Percentiles rank a stretch among this genome's conserved stretches.
Evolutionary conservation across 1,140 invertebrate genomes (phyloP).

Genomic region (Phthorimaea operculella): DNA sequence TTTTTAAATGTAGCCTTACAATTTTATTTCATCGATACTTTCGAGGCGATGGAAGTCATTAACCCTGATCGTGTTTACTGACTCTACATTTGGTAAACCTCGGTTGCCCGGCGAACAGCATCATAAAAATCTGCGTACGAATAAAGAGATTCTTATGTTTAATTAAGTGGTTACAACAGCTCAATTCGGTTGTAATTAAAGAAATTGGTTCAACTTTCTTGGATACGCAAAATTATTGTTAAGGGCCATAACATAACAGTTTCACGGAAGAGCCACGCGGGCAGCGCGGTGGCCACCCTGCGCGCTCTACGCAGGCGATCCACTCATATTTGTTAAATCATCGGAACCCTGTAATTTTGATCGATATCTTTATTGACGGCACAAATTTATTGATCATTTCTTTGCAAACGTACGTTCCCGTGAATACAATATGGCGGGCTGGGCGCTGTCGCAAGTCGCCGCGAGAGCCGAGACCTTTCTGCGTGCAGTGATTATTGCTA

Average conservation of each 20-base stretch:
- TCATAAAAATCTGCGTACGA: constrained; percentile 34
- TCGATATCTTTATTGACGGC: constrained; percentile 65
- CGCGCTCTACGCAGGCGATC: constrained; percentile 37
- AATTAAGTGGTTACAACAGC: constrained; percentile 43
- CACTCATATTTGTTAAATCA: constrained; percentile 63
- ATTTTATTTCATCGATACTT: constrained; percentile 19
- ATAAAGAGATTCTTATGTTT: constrained; percentile 37
- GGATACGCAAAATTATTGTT: constrained; percentile 47
- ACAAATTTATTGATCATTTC: constrained; percentile 64
- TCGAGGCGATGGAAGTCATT: constrained; percentile 29
- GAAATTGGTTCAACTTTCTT: constrained; percentile 44
- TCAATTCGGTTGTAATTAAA: constrained; percentile 46
- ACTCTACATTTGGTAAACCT: constrained; percentile 17
- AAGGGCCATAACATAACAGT: constrained; percentile 48
- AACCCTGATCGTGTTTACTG: constrained; percentile 34
- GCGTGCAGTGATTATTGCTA: constrained; percentile 50
- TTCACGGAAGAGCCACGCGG: constrained; percentile 47
- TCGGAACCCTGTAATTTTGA: constrained; percentile 66
- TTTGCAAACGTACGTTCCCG: constrained; percentile 50
- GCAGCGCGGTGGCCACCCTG: constrained; percentile 41
- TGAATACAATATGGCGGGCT: constrained; percentile 50
- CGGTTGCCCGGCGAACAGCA: constrained; percentile 22
- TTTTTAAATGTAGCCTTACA: constrained; percentile 23
- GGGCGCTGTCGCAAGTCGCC: constrained; percentile 41
- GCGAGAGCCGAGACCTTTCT: constrained; percentile 39